Conservation (phyloP, 2,113 vertebrate genomes). For the Mohoua ochrocephala region DNA sequence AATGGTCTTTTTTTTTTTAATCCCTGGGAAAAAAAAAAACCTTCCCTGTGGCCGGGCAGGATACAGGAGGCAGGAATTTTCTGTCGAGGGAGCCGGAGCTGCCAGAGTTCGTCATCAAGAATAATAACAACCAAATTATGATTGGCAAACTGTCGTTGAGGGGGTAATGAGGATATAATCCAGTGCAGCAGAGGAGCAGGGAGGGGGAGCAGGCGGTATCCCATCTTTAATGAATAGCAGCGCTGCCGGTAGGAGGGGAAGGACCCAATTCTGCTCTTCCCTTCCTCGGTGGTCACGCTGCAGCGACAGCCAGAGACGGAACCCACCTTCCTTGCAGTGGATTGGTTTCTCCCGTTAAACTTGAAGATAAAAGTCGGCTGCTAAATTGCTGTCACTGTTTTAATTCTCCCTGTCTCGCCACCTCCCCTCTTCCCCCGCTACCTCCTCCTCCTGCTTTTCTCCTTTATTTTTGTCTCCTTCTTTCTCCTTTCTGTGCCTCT, state of each 20-base stretch:
- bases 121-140: constrained; percentile 36
- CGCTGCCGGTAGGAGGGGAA: not conserved
- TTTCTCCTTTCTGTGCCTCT: not conserved
- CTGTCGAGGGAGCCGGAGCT: not conserved
- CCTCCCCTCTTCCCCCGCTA: not conserved
- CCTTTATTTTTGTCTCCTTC: not conserved
- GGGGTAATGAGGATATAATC: constrained; percentile 22
- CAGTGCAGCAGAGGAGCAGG: not conserved
- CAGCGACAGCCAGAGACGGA: not conserved
- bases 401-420: not conserved
- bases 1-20: not conserved
- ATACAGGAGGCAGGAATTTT: constrained; percentile 5
- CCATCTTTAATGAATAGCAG: not conserved
- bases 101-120: constrained; percentile 46
- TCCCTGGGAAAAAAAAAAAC: not conserved
- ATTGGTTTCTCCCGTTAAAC: not conserved
- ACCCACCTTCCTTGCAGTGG: not conserved
- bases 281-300: not conserved
- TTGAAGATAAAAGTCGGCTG: constrained; percentile 4
- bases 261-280: not conserved
- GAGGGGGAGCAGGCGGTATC: not conserved
- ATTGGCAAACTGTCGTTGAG: constrained; percentile 48
- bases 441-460: not conserved
- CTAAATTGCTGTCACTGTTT: not conserved
- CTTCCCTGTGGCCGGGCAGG: not conserved